These are phyloP conservation scores for Prochilodus magdalenae DNA, from an alignment of 2,113 vertebrate genomes.

Conservation along the genomic window DNA sequence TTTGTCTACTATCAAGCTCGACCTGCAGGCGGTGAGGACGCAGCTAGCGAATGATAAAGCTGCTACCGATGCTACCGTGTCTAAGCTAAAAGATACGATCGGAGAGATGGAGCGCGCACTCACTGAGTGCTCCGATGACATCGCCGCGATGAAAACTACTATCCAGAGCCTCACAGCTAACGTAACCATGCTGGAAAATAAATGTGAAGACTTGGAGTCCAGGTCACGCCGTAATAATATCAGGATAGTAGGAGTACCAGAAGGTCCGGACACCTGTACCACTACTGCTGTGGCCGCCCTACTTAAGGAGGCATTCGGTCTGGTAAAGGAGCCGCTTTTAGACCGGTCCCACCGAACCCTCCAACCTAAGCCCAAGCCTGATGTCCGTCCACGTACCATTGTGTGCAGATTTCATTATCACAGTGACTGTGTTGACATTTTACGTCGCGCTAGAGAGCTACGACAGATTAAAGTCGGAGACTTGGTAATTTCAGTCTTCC, in stretches of 20 bases:
- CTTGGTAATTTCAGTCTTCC: slow-evolving; percentile 37
- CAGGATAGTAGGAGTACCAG: slow-evolving; percentile 8
- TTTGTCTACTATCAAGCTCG: slow-evolving; percentile 2
- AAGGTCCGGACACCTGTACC: slow-evolving; percentile 16
- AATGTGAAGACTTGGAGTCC: slow-evolving; percentile 21
- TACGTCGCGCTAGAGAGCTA: slow-evolving; percentile 24
- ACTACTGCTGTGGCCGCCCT: slow-evolving; percentile 4
- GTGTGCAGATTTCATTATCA: slow-evolving; percentile 44
- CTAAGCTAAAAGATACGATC: neutral
- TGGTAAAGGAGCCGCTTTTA: slow-evolving; percentile 35
- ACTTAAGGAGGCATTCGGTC: slow-evolving; percentile 25
- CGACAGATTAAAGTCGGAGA: slow-evolving; percentile 22
- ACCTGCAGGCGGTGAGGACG: neutral
- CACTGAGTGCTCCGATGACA: neutral
- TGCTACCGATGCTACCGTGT: slow-evolving; percentile 9
- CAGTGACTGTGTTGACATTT: too few relatives aligned
- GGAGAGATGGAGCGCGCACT: too few relatives aligned
- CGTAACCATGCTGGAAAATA: neutral
- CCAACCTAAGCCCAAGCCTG: slow-evolving; percentile 21
- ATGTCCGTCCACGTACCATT: slow-evolving; percentile 30
- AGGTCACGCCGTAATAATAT: slow-evolving; percentile 25
- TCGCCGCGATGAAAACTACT: neutral
- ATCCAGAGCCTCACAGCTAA: slow-evolving; percentile 9
- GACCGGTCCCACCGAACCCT: slow-evolving; percentile 1
- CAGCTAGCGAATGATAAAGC: neutral